phyloP scores from a whole-genome alignment of 2,888 invertebrate species.

The Cheilosia impressa region DNA sequence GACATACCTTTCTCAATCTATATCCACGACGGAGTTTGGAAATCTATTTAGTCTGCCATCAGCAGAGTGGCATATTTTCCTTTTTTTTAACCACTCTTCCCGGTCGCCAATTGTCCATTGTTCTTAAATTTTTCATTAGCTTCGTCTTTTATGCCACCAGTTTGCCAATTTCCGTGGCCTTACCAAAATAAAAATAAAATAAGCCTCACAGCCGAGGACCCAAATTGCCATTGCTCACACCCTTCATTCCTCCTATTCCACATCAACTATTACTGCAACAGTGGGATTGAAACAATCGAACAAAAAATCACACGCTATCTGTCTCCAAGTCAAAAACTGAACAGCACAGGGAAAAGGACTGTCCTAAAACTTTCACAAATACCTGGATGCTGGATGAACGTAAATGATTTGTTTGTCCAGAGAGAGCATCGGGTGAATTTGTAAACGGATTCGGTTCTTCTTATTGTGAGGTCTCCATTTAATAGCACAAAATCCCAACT shows the following conservation, averaged over 20 bases:
- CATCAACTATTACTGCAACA: conserved; percentile 33
- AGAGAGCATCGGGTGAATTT: conserved; percentile 67
- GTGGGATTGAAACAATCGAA: conserved; percentile 6
- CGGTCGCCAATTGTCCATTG: conserved; percentile 33
- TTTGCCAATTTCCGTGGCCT: conserved; percentile 46
- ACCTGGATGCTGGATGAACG: conserved; percentile 71
- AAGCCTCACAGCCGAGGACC: background rate
- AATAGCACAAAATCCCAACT: conserved; percentile 35
- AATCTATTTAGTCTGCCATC: conserved; percentile 39
- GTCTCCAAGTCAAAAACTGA: conserved; percentile 49
- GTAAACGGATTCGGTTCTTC: conserved; percentile 60
- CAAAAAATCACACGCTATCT: conserved; percentile 41
- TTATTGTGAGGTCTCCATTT: conserved; percentile 43
- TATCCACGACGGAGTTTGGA: conserved; percentile 16
- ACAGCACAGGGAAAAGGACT: conserved; percentile 31
- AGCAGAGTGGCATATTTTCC: background rate
- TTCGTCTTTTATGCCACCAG: conserved; percentile 44
- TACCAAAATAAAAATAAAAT: conserved; percentile 2
- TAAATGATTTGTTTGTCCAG: conserved; percentile 71
- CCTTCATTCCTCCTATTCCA: conserved; percentile 36
- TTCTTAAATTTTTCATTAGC: conserved; percentile 67
- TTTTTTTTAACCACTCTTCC: conserved; percentile 59
- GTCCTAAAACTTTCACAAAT: conserved; percentile 56
- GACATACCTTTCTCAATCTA: conserved; percentile 7
- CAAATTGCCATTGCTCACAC: conserved; percentile 25